Conservation (phyloP, 2,888 invertebrate genomes). For the Agonopterix alstromeriana region DNA sequence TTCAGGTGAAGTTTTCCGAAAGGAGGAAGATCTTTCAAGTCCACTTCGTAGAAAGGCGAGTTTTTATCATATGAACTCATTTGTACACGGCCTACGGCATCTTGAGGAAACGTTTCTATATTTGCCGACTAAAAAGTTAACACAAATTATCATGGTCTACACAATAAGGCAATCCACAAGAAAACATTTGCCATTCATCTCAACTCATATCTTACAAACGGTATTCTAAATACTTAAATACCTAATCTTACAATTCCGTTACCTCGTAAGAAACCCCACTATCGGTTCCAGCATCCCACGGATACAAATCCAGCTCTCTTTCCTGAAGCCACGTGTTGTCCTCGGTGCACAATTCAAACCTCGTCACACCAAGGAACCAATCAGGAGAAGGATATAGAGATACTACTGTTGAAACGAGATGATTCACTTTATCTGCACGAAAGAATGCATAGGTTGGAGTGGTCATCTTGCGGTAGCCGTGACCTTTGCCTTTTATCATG, state of each 20-base stretch:
- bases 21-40: conserved; percentile 57
- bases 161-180: neutral
- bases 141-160: neutral
- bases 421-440: conserved; percentile 50
- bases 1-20: conserved; percentile 55
- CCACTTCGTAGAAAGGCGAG: conserved; percentile 59
- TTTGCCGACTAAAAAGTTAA: conserved; percentile 46
- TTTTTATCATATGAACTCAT: conserved; percentile 61
- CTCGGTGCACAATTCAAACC: conserved; percentile 89
- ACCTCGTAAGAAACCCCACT: conserved; percentile 94
- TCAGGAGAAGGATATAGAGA: conserved; percentile 84
- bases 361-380: conserved; percentile 96
- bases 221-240: too few species aligned
- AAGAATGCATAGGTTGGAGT: conserved; percentile 54
- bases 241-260: conserved; percentile 4
- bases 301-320: conserved; percentile 89
- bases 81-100: conserved; percentile 45
- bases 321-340: conserved; percentile 94
- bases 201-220: too few species aligned
- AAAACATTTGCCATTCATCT: too few species aligned
- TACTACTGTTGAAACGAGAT: conserved; percentile 48
- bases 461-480: conserved; percentile 54
- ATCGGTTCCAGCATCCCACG: conserved; percentile 98
- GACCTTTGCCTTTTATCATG: conserved; percentile 62
- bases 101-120: conserved; percentile 56